Evolutionary conservation across 2,113 vertebrate genomes (phyloP).

Genomic region (Triplophysa tibetana): DNA sequence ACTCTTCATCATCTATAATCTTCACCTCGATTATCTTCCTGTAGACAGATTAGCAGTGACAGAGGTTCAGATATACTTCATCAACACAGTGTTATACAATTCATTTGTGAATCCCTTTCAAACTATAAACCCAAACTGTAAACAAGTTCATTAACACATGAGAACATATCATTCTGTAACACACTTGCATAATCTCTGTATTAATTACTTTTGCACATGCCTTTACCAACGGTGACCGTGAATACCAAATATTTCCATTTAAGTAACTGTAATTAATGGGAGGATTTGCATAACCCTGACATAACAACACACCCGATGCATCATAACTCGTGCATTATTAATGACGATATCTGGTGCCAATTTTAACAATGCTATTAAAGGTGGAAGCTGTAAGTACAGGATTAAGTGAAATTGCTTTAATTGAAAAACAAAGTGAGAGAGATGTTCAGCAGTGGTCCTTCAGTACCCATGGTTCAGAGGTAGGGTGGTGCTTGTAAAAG

Average conservation of each 20-base stretch:
- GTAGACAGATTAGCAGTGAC: constrained; percentile 38
- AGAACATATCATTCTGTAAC: background rate
- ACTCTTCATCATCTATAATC: constrained; percentile 78
- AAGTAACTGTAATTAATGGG: background rate
- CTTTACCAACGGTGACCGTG: constrained; percentile 31
- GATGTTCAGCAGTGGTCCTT: background rate
- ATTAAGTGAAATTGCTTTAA: constrained; percentile 6
- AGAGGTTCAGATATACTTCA: background rate
- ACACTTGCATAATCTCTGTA: background rate
- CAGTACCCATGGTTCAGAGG: background rate
- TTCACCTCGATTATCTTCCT: constrained; percentile 79
- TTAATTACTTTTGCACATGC: constrained; percentile 20
- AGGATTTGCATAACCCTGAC: constrained; percentile 4
- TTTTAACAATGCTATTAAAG: background rate
- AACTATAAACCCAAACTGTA: background rate
- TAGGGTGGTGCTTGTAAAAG: background rate
- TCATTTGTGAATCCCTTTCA: too few species aligned
- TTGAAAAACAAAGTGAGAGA: constrained; percentile 1
- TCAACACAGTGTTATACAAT: background rate
- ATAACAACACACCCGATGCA: constrained; percentile 35
- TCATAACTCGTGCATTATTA: constrained; percentile 4
- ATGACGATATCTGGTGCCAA: background rate
- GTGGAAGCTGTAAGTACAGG: background rate
- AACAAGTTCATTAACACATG: background rate
- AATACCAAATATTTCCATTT: background rate